Conservation (phyloP, 2,888 invertebrate genomes). For the Tinea pellionella region DNA sequence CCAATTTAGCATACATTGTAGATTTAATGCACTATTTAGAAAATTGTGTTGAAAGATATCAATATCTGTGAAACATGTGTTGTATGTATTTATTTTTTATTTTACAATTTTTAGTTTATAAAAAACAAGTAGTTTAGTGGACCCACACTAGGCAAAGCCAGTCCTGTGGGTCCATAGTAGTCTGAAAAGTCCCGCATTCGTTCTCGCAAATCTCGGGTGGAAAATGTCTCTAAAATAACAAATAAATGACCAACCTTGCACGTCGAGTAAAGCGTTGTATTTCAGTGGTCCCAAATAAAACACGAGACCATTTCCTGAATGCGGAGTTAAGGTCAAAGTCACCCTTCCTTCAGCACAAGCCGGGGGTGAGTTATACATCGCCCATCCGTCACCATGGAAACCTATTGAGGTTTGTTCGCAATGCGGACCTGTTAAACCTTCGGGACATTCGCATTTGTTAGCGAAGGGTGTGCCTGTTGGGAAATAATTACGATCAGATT, state of each 20-base stretch:
- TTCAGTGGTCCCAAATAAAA: constrained; percentile 90
- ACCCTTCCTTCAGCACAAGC: constrained; percentile 88
- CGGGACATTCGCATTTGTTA: constrained; percentile 83
- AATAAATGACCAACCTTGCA: constrained; percentile 64
- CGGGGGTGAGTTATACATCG: constrained; percentile 89
- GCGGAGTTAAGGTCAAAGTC: constrained; percentile 83
- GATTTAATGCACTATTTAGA: too few relatives aligned
- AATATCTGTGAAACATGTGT: too few relatives aligned
- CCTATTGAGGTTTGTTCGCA: constrained; percentile 92
- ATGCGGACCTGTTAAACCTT: constrained; percentile 84
- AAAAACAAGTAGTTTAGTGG: too few relatives aligned
- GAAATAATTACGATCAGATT: constrained; percentile 5
- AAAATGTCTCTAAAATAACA: neutral
- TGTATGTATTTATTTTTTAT: too few relatives aligned
- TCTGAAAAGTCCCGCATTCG: too few relatives aligned
- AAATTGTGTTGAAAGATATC: too few relatives aligned
- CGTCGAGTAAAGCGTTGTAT: constrained; percentile 71
- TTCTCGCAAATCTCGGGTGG: too few relatives aligned
- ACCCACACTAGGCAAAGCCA: too few relatives aligned
- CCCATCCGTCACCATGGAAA: constrained; percentile 92
- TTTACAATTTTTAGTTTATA: too few relatives aligned
- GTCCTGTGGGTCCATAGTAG: too few relatives aligned
- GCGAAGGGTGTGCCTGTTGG: constrained; percentile 64
- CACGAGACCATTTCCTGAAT: constrained; percentile 81
- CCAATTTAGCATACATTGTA: too few relatives aligned